Evolutionary conservation across 2,113 vertebrate species (phyloP), one percentile per base, ranked within the genome.

Genomic region (Chamaea fasciata): DNA sequence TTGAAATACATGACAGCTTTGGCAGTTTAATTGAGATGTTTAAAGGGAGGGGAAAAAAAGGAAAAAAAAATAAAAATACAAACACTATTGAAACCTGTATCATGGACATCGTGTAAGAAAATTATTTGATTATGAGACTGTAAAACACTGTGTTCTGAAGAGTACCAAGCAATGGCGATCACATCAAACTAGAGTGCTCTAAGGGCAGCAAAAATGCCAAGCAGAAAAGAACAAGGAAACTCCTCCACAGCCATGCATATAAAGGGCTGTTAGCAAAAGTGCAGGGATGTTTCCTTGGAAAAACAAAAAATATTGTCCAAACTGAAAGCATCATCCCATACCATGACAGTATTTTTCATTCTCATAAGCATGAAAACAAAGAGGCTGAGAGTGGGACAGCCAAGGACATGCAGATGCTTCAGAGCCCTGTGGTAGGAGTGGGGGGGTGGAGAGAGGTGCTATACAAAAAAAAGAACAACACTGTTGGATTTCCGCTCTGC

Each of bases 11-110:
- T 91, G 83, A 27, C 57, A 50, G 21, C 37, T 75, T 64, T 71
- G 56, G 89, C 21, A 28, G 80, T 94, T 95, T 95, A 50, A 64
- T 3, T 41, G 23, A 69, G n/a, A 23, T 94, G n/a, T 76, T 94
- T 52, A 46, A 26, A 44, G 15, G 5, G 15, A 57, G 37, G 39
- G 41, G 42, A 22, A 4, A 22, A 4, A 3, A 41, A 30, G 89
- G 63, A 59, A 64, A 26, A 80, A 55, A 1, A 65, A 53, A 73
- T 56, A 83, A 94, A 84, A 82, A 57, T 31, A 30, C 6, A 37
- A 79, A 41, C 3, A 6, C 15, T 94, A 30, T 30, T 46, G 49
- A 42, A 37, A 53, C 11, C 20, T 70, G 23, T 49, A 65, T 11
- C 35, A 30, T 9, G 4, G 27, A 11, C 35, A 44, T 42, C 55